These are phyloP conservation scores for Phyllostomus discolor DNA, from an alignment of 2,113 vertebrate genomes.

Conservation along the genomic window DNA sequence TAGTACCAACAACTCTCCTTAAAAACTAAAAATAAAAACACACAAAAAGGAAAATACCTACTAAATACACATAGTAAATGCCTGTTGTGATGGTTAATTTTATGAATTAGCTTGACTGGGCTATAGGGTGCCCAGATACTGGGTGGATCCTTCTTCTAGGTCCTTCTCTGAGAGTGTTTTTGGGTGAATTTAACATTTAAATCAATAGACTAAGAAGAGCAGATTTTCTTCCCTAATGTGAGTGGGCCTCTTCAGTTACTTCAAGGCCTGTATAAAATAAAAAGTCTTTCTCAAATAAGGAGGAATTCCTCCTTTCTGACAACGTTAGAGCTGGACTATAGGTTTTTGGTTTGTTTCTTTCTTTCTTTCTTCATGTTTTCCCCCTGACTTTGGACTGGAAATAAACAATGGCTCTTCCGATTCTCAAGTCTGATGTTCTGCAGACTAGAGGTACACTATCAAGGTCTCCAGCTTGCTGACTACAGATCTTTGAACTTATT, in stretches of 20 bases:
- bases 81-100: neutral
- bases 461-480: neutral
- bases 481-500: neutral
- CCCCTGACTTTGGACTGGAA: neutral
- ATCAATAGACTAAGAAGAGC: neutral
- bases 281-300: neutral
- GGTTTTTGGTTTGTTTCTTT: neutral
- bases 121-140: neutral
- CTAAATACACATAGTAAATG: neutral
- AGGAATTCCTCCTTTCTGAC: neutral
- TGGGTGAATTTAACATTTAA: neutral
- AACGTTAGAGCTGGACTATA: neutral
- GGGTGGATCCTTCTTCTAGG: neutral
- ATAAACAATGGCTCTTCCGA: neutral
- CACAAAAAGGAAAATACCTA: neutral
- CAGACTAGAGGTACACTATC: neutral
- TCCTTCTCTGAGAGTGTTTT: neutral
- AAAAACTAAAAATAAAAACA: neutral
- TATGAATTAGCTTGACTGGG: neutral
- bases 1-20: neutral
- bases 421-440: neutral
- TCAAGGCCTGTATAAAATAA: neutral
- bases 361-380: no score
- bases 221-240: neutral
- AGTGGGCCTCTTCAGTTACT: neutral